These are phyloP conservation scores for Riptortus pedestris DNA, from an alignment of 1,140 invertebrate species.

Conservation along the genomic window DNA sequence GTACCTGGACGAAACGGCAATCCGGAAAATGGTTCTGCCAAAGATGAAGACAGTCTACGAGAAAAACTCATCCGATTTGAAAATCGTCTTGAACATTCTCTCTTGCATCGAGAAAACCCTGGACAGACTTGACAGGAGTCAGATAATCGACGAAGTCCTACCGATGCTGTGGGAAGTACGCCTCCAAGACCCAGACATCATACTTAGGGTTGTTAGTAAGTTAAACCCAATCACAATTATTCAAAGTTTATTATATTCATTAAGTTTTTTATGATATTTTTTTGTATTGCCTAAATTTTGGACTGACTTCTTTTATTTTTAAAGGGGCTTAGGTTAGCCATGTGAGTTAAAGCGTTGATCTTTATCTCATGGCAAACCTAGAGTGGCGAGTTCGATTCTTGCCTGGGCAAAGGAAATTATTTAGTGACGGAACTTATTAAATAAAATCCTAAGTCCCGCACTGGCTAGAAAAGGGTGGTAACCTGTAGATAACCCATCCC, in stretches of 20 bases:
- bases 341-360: too few relatives aligned
- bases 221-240: too few relatives aligned
- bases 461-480: too few relatives aligned
- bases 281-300: not conserved
- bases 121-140: slow-evolving; percentile 71
- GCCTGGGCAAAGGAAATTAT: too few relatives aligned
- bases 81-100: slow-evolving; percentile 64
- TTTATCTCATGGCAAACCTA: too few relatives aligned
- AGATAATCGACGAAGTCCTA: slow-evolving; percentile 84
- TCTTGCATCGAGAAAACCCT: slow-evolving; percentile 67
- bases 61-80: slow-evolving; percentile 66
- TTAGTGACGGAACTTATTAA: too few relatives aligned
- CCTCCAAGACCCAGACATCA: slow-evolving; percentile 72
- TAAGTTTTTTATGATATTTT: not conserved
- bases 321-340: too few relatives aligned
- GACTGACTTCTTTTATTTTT: not conserved
- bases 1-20: slow-evolving; percentile 70
- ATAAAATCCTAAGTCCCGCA: too few relatives aligned
- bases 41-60: slow-evolving; percentile 81
- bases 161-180: slow-evolving; percentile 80
- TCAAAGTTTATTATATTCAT: too few relatives aligned
- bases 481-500: not conserved
- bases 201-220: slow-evolving; percentile 73
- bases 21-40: slow-evolving; percentile 71
- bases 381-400: too few relatives aligned